A percentile compares a stretch with the other conserved stretches of the same genome.
phyloP scores from a whole-genome alignment of 2,888 invertebrate species.

The Philereme vetulata region DNA sequence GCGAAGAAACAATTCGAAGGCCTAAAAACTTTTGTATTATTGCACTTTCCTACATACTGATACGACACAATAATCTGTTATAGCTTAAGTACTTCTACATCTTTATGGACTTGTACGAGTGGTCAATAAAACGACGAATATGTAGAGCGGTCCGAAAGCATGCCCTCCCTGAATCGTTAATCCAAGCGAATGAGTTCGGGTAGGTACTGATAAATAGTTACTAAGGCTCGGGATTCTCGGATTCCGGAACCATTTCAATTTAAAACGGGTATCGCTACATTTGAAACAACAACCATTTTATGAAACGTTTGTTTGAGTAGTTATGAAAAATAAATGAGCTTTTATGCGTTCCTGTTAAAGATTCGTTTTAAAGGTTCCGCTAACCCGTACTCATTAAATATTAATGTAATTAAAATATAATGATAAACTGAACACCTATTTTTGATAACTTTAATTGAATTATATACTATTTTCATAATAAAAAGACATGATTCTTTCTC shows the following conservation, averaged over 20 bases:
- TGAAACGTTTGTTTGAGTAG: conserved; percentile 9
- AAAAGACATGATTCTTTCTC: too few species aligned
- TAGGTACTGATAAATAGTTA: conserved; percentile 8
- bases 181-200: conserved; percentile 7
- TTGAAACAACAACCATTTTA: conserved; percentile 14
- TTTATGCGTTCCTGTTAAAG: not conserved
- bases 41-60: too few species aligned
- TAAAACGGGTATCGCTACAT: conserved; percentile 13
- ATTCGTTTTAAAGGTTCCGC: conserved; percentile 1
- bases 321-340: conserved; percentile 20
- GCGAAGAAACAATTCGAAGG: too few species aligned
- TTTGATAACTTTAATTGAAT: too few species aligned
- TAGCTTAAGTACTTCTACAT: too few species aligned
- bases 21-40: too few species aligned
- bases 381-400: too few species aligned
- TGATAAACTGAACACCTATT: too few species aligned
- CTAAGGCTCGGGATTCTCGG: conserved; percentile 3
- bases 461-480: too few species aligned
- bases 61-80: too few species aligned
- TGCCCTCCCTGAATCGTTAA: conserved; percentile 1
- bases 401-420: too few species aligned
- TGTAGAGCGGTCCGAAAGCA: conserved; percentile 1
- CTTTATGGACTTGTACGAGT: not conserved
- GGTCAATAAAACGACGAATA: not conserved
- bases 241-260: conserved; percentile 16